Evolutionary conservation across 1,140 invertebrate species (phyloP).

Genomic region (Aphaenogaster ashmeadi): DNA sequence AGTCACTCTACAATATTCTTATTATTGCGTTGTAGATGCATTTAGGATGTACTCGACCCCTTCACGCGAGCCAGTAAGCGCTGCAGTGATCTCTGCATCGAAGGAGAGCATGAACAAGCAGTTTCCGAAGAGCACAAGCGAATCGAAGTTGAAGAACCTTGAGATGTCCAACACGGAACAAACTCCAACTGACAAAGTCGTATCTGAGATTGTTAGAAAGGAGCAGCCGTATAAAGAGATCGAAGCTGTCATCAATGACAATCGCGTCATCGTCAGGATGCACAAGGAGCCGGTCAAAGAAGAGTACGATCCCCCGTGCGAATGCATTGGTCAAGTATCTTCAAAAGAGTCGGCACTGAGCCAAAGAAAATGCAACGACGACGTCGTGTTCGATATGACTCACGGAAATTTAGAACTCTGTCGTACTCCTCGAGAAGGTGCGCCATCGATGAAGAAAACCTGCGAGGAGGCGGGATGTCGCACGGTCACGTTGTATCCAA

Average conservation of each 20-base stretch:
- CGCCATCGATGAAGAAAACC: not conserved
- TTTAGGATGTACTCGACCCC: not conserved
- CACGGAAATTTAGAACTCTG: conserved; percentile 30
- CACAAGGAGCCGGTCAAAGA: conserved; percentile 72
- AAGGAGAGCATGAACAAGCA: not conserved
- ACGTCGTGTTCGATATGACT: conserved; percentile 63
- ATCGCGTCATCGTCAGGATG: conserved; percentile 79
- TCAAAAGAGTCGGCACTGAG: not conserved
- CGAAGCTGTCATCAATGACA: conserved; percentile 82
- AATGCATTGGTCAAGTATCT: conserved; percentile 68
- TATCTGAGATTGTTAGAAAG: conserved; percentile 78
- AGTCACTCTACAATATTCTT: not conserved
- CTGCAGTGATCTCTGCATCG: not conserved
- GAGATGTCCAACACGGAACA: not conserved
- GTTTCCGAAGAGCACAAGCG: not conserved
- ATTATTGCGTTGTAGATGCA: not conserved
- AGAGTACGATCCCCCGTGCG: conserved; percentile 80
- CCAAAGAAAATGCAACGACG: conserved; percentile 31
- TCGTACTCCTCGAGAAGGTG: not conserved
- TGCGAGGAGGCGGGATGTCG: conserved; percentile 33
- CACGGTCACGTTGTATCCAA: conserved; percentile 75
- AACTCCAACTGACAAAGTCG: conserved; percentile 35
- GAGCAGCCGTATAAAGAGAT: conserved; percentile 83
- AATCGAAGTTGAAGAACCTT: not conserved
- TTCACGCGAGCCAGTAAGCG: not conserved